phyloP scores from a whole-genome alignment of 2,888 invertebrate species.

The Cecidostiba fungosa region DNA sequence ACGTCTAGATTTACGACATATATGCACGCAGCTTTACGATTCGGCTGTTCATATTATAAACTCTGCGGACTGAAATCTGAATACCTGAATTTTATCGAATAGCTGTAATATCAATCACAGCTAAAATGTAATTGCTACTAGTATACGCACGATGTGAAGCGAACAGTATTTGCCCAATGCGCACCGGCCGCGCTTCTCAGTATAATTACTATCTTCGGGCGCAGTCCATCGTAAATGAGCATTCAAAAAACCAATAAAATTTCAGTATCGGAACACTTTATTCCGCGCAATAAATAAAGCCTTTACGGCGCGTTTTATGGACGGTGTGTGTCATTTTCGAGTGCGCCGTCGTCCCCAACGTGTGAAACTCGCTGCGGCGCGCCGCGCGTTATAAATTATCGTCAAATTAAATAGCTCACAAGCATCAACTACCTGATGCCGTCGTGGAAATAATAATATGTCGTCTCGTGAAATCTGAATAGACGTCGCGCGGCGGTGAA shows the following conservation, averaged over 20 bases:
- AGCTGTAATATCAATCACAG: no score
- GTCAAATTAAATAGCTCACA: conserved; percentile 52
- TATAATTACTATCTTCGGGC: conserved; percentile 34
- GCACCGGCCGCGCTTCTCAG: neutral
- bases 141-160: neutral
- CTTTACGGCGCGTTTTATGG: conserved; percentile 56
- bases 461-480: conserved; percentile 41
- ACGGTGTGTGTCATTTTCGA: conserved; percentile 47
- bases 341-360: conserved; percentile 11
- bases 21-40: neutral
- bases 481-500: no score
- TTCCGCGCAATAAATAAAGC: conserved; percentile 53
- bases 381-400: conserved; percentile 56
- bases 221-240: conserved; percentile 43
- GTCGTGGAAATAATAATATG: conserved; percentile 25
- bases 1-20: neutral
- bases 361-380: conserved; percentile 44
- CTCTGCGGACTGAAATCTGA: neutral
- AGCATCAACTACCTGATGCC: conserved; percentile 19
- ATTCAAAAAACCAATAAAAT: conserved; percentile 46
- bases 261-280: conserved; percentile 55
- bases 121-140: no score
- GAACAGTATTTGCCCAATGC: neutral
- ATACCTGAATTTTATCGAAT: neutral
- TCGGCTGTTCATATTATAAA: neutral